Evolutionary conservation across 2,113 vertebrate species (phyloP), one percentile per base, ranked within the genome.

Genomic region (Microtus richardsoni): DNA sequence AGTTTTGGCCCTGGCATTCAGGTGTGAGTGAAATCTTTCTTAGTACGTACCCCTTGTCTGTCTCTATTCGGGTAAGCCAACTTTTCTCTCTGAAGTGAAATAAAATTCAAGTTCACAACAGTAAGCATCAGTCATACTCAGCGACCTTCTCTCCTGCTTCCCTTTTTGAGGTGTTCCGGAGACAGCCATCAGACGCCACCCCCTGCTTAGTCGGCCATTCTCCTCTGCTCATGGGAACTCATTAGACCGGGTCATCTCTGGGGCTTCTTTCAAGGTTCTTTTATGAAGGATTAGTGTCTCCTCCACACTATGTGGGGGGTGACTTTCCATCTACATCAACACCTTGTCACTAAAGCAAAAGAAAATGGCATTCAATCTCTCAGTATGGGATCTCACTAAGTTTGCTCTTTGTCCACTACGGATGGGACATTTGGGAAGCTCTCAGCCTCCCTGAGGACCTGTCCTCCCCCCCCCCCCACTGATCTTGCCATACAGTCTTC

Each of bases 71-170:
- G 90, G 88, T 62, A 2, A 22, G 80, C 85, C 95, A 93, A 88
- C 64, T 73, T 75, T 91, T 88, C 75, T 78, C 88, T 95, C 90
- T 39, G 39, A 86, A 52, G 60, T 49, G 68, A 97, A 88, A 86
- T 73, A 91, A 96, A 95, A 95, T 92, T 62, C 80, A 97, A 96
- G 60, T 26, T 68, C 30, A 0, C n/a, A 64, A 87, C 78, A 79
- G 54, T 12, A 47, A 54, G 47, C 71, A 66, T 79, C 90, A 33
- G 36, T 91, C 77, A 62, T 2, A n/a, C 4, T 19, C 16, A 21
- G 30, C 0, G 73, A 44, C 52, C 39, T 22, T 70, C 54, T 3
- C 47, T 39, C 52, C 77, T 78, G 44, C 41, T 17, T 41, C 28
- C 88, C 28, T 90, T 54, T 80, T 77, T 52, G 28, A 68, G 36